Conservation (phyloP, 2,797 vertebrate species). For the Ammospiza maritima region DNA sequence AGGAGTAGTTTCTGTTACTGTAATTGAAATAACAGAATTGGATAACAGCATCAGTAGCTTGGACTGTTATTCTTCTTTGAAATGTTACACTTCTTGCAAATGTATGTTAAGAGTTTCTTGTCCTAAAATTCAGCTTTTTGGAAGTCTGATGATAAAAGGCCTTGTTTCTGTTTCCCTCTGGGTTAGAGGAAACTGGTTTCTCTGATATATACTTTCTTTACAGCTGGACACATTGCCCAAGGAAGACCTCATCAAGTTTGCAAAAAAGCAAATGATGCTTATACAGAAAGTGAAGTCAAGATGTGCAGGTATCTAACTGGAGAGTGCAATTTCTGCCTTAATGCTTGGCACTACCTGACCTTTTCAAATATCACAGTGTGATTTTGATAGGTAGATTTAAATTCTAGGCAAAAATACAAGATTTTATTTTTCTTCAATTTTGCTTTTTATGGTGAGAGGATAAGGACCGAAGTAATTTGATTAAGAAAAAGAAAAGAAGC, state of each 20-base stretch:
- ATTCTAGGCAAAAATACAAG: background rate
- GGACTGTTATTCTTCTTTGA: background rate
- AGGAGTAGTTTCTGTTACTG: background rate
- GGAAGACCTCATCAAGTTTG: slow-evolving; percentile 97
- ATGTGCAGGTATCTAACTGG: slow-evolving; percentile 84
- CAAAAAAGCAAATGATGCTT: slow-evolving; percentile 92
- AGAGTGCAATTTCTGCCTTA: background rate
- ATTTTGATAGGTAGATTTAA: background rate
- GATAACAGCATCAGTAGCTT: background rate
- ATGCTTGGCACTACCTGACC: background rate
- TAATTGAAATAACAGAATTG: background rate
- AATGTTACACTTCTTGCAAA: background rate
- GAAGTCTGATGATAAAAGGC: background rate
- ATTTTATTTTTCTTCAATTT: background rate
- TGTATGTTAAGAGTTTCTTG: background rate
- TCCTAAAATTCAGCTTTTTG: background rate
- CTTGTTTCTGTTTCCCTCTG: background rate
- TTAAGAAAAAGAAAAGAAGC: background rate
- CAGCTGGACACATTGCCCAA: slow-evolving; percentile 93
- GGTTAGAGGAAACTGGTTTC: background rate
- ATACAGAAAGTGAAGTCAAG: slow-evolving; percentile 91
- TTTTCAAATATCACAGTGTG: background rate
- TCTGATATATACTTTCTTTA: slow-evolving; percentile 40
- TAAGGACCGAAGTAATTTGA: background rate
- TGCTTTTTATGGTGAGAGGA: background rate